These are phyloP conservation scores for Samia ricini DNA, from an alignment of 1,140 invertebrate genomes.

Conservation along the genomic window DNA sequence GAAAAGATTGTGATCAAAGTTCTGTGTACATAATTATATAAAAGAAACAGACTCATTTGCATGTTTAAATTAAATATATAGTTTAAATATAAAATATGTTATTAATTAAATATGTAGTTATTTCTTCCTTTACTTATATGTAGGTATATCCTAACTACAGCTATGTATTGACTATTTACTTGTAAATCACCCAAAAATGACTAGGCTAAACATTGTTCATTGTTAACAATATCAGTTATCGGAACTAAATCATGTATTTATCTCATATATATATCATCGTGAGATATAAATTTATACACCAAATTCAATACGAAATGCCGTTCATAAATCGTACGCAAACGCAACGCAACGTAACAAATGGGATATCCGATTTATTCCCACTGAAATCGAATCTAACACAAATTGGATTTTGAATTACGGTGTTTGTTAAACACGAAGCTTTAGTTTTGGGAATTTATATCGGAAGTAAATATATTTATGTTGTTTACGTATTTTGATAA, in stretches of 20 bases:
- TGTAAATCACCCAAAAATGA: background rate
- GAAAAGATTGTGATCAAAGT: no score
- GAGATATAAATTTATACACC: slow-evolving; percentile 14
- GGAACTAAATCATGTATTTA: background rate
- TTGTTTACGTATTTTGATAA: background rate
- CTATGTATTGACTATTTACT: background rate
- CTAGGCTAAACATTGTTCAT: background rate
- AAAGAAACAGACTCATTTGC: no score
- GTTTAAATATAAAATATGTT: no score
- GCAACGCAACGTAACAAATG: slow-evolving; percentile 35
- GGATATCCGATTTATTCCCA: slow-evolving; percentile 47
- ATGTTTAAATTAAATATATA: no score
- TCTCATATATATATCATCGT: background rate
- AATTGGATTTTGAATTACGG: slow-evolving; percentile 61
- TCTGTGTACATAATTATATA: no score
- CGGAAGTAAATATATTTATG: background rate
- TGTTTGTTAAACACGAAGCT: slow-evolving; percentile 30
- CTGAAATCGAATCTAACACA: slow-evolving; percentile 45
- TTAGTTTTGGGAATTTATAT: slow-evolving; percentile 18
- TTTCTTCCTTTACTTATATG: no score
- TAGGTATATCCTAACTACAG: no score
- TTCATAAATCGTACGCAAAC: slow-evolving; percentile 35
- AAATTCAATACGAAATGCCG: slow-evolving; percentile 33
- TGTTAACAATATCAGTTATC: slow-evolving; percentile 3
- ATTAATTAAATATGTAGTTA: no score